phyloP scores from a whole-genome alignment of 2,797 vertebrate species.

The Lepus oiostolus region DNA sequence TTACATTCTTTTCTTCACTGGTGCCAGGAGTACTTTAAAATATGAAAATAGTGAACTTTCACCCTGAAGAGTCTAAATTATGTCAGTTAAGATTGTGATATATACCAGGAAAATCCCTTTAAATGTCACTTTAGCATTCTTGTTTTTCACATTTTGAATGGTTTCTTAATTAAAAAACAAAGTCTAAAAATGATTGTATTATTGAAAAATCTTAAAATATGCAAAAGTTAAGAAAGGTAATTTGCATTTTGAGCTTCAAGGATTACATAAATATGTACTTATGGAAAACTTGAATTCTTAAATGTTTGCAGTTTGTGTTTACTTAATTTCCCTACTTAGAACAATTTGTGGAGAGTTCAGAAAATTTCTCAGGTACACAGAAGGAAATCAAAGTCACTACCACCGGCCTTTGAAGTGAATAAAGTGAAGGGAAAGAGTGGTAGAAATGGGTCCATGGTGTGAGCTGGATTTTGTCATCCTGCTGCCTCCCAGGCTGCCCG shows the following conservation, averaged over 20 bases:
- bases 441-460: neutral
- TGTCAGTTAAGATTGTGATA: conserved; percentile 45
- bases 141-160: conserved; percentile 65
- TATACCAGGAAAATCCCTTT: neutral
- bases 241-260: conserved; percentile 65
- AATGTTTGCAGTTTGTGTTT: conserved; percentile 40
- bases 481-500: neutral
- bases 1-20: neutral
- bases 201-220: conserved; percentile 52
- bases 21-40: conserved; percentile 10
- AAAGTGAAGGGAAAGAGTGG: neutral
- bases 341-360: conserved; percentile 40
- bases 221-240: neutral
- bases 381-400: conserved; percentile 31
- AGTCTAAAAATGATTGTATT: conserved; percentile 32
- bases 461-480: neutral
- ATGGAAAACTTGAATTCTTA: conserved; percentile 22
- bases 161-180: conserved; percentile 57
- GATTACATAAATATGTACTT: conserved; percentile 40
- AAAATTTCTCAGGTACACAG: conserved; percentile 25
- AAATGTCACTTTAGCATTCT: conserved; percentile 30
- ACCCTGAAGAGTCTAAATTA: conserved; percentile 30
- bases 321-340: conserved; percentile 31
- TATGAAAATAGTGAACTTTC: conserved; percentile 65
- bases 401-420: conserved; percentile 14